phyloP scores from a whole-genome alignment of 2,888 invertebrate species.

The Chrysina gloriosa region DNA sequence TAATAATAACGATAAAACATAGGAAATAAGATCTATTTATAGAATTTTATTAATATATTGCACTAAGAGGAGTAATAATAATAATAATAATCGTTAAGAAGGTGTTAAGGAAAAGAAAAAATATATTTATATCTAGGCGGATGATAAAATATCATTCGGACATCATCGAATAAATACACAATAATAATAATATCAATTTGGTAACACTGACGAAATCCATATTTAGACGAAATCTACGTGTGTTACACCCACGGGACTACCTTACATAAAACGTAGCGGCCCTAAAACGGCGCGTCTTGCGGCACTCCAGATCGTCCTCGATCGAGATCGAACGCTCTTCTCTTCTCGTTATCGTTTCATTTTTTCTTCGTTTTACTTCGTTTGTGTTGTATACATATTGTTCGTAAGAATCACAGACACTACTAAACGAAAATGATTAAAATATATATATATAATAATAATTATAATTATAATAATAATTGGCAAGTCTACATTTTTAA shows the following conservation, averaged over 20 bases:
- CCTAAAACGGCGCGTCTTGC: conserved; percentile 17
- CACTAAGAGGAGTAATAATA: conserved; percentile 3
- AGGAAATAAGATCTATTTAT: background rate
- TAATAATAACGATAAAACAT: background rate
- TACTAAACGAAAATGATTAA: conserved; percentile 16
- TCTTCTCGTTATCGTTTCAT: background rate
- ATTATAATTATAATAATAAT: conserved; percentile 11
- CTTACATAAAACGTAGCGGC: background rate
- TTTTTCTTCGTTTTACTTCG: background rate
- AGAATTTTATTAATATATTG: conserved; percentile 1
- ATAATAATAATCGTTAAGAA: background rate
- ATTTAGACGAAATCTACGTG: background rate
- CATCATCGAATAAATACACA: conserved; percentile 1
- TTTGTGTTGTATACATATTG: conserved; percentile 5
- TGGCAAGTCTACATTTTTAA: conserved; percentile 28
- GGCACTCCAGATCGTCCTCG: conserved; percentile 10
- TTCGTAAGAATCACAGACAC: conserved; percentile 35
- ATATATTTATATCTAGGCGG: too few species aligned
- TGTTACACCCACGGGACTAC: background rate
- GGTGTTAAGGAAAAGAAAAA: too few species aligned
- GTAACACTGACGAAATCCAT: conserved; percentile 25
- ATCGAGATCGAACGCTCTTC: background rate
- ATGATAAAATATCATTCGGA: conserved; percentile 25
- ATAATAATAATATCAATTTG: conserved; percentile 38
- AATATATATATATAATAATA: conserved; percentile 23